Conservation (phyloP, 2,113 vertebrate genomes). For the Bostrychus sinensis region DNA sequence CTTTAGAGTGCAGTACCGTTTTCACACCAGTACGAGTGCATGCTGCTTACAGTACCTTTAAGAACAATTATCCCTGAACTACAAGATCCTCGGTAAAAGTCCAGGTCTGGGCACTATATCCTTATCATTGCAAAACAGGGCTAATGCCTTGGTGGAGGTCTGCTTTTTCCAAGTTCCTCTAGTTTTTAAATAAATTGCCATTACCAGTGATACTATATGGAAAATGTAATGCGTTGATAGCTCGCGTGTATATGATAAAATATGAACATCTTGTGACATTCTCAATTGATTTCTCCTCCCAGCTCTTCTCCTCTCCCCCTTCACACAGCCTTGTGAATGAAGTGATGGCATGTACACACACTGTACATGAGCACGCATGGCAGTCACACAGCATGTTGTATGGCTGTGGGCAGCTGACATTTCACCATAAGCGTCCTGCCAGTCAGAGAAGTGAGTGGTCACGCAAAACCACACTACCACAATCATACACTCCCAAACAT, state of each 20-base stretch:
- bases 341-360: background rate
- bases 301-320: conserved; percentile 31
- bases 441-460: conserved; percentile 23
- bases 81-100: too few relatives aligned
- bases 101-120: too few relatives aligned
- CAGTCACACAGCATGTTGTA: conserved; percentile 21
- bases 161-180: background rate
- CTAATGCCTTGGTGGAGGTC: too few relatives aligned
- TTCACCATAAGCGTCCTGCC: conserved; percentile 40
- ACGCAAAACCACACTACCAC: background rate
- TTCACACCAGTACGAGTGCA: too few relatives aligned
- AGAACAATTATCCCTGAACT: too few relatives aligned
- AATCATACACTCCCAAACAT: conserved; percentile 7
- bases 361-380: too few relatives aligned
- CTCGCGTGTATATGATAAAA: background rate
- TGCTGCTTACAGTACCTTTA: too few relatives aligned
- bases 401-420: conserved; percentile 57
- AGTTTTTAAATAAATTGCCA: background rate
- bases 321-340: conserved; percentile 40
- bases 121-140: too few relatives aligned
- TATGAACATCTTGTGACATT: conserved; percentile 30
- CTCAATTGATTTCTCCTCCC: conserved; percentile 29
- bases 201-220: background rate
- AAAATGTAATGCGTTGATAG: background rate
- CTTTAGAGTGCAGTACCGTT: too few relatives aligned